Conservation (phyloP, 92 coral and sea anemone genomes). For the Paramuricea clavata region DNA sequence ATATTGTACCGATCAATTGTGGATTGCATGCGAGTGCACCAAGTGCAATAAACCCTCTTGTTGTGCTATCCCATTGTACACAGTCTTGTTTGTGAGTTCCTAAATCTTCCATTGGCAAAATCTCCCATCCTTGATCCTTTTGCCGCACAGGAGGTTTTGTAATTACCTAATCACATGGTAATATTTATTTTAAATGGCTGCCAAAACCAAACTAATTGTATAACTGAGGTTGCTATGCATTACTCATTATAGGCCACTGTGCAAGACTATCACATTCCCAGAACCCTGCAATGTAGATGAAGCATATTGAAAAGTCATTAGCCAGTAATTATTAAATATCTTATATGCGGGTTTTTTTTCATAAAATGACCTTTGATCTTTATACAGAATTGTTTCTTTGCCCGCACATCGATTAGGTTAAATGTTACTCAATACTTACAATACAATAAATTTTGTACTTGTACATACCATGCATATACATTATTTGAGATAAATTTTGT, state of each 20-base stretch:
- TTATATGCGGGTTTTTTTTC: background rate
- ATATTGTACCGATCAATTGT: too few species aligned
- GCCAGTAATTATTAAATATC: background rate
- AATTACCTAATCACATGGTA: background rate
- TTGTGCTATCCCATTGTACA: too few species aligned
- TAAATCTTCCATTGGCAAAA: background rate
- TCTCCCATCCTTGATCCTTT: background rate
- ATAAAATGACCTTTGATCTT: too few species aligned
- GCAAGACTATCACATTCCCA: background rate
- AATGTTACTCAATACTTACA: too few species aligned
- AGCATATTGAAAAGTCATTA: background rate
- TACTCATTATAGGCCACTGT: background rate
- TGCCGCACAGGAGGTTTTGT: background rate
- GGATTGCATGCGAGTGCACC: too few species aligned
- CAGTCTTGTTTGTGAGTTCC: too few species aligned
- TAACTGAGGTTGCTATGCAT: background rate
- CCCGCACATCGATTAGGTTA: too few species aligned
- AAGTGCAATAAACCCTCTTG: too few species aligned
- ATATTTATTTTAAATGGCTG: background rate
- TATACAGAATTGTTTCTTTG: too few species aligned
- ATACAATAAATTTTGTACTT: too few species aligned
- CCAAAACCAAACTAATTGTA: background rate
- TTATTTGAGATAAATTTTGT: too few species aligned
- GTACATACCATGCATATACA: too few species aligned
- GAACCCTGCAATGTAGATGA: background rate